Evolutionary conservation across 2,113 vertebrate genomes (phyloP), one percentile per base, ranked within the genome.

Genomic region (Dromas ardeola): DNA sequence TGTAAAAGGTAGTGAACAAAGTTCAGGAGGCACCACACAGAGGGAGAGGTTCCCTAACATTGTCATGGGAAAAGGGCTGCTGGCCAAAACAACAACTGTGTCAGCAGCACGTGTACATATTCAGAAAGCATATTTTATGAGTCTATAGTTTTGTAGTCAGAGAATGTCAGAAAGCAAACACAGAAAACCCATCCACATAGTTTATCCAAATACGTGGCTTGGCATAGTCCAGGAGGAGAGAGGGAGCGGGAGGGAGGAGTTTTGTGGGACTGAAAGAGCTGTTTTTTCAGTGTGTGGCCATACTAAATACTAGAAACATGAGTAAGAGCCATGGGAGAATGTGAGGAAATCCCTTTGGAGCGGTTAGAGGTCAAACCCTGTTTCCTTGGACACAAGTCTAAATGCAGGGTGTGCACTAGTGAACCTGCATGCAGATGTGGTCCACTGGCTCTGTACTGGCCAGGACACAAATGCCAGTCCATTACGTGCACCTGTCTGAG

Each of bases 11-110:
- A 92, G 36, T 8, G 50, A 93, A 69, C 61, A 95, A 81, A 90
- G 80, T 92, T 95, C 89, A 93, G 62, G 74, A 88, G 72, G 52
- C 61, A 56, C 32, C 4, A 4, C 69, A 58, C 34, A 73, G 47
- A 81, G 25, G 34, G 74, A 78, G 40, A 49, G 50, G 50, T 6
- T 89, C 76, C 66, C 38, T 34, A 69, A 58, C 0, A 1, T 12
- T 91, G 72, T 52, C 88, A 80, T 66, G 73, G 83, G 61, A 88
- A 96, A 92, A 94, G 61, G 52, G 87, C 89, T 87, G 59, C 62
- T 82, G 78, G 73, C 80, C 94, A 92, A 95, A 96, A 85, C 63
- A 63, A 25, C 19, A 77, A 77, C 49, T 42, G 52, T 92, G 74
- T 86, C 88, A 84, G 85, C 73, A 86, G 80, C 81, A 63, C 1